Base-by-base conservation (phyloP, 2,888 invertebrate species). In the Eupithecia subumbrata region DNA sequence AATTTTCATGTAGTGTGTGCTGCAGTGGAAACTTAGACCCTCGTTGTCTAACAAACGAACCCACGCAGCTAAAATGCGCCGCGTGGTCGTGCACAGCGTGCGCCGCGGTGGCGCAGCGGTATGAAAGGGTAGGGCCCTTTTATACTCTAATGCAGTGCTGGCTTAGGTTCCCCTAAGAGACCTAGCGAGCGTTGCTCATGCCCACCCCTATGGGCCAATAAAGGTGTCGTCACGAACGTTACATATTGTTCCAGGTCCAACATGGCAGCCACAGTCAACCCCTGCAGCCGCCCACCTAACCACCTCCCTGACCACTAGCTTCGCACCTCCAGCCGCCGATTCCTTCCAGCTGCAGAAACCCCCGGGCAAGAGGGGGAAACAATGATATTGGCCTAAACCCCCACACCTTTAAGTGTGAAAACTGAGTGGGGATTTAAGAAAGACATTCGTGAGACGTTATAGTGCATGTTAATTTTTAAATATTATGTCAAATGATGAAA, bases 311-410 rank as follows among this genome's bases (percentile, higher is more conserved):
- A 86, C 86, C 80, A 76, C 86, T 71, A 85, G 87, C n/a, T 85
- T 91, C 73, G 87, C 88, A 22, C 56, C 83, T 0, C 78, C 87
- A 2, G 82, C 90, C 3, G 82, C 85, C 8, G 82, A 85, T 9
- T 84, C 87, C 48, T 97, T 97, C 91, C 96, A 96, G 84, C 94
- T 97, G 64, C 97, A 97, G 90, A 97, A 97, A 84, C 97, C 97
- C 43, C 97, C 97, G 77, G 94, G 94, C 5, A 97, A 97, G 89
- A 93, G 97, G 78, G 96, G 96, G 77, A 97, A 97, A 85, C 96
- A 96, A 92, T 96, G 94, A 96, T 67, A 69, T 40, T 74, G 68
- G 73, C 71, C 25, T 25, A 71, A 71, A 67, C 43, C 64, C 52
- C 52, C 63, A 63, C 43, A 52, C 18, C 14, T 25, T 40, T 40